Conservation (phyloP, 2,113 vertebrate species). For the Neotragus pygmaeus region DNA sequence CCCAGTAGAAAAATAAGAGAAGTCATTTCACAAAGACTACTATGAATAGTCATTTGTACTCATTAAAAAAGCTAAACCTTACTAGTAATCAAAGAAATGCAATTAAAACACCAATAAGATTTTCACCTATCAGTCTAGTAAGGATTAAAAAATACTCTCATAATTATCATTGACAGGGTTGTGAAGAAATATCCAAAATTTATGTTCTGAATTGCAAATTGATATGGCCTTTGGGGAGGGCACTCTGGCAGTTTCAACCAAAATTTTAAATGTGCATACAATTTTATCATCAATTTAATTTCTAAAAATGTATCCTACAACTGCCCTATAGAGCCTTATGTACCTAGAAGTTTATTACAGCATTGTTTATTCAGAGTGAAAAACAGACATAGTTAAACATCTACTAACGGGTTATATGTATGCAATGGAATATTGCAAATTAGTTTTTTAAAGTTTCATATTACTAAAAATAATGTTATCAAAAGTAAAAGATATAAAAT, state of each 20-base stretch:
- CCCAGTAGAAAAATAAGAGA: not conserved
- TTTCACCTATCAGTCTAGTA: not conserved
- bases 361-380: not conserved
- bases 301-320: constrained; percentile 1
- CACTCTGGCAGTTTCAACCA: not conserved
- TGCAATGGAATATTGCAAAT: not conserved
- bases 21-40: not conserved
- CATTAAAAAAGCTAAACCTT: not conserved
- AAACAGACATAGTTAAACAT: not conserved
- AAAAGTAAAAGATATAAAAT: not conserved
- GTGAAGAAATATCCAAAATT: not conserved
- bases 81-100: not conserved
- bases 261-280: constrained; percentile 24
- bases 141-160: not conserved
- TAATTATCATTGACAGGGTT: not conserved
- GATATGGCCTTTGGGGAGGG: not conserved
- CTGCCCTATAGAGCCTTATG: not conserved
- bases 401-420: not conserved
- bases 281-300: constrained; percentile 20
- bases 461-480: not conserved
- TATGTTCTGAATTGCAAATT: constrained; percentile 26
- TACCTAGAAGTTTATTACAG: not conserved
- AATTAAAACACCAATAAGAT: not conserved
- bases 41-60: not conserved
- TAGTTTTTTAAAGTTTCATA: not conserved